A percentile compares a stretch with the other conserved stretches of the same genome.
These are phyloP conservation scores for Junonia oenone DNA, from an alignment of 2,888 invertebrate genomes.

Conservation along the genomic window DNA sequence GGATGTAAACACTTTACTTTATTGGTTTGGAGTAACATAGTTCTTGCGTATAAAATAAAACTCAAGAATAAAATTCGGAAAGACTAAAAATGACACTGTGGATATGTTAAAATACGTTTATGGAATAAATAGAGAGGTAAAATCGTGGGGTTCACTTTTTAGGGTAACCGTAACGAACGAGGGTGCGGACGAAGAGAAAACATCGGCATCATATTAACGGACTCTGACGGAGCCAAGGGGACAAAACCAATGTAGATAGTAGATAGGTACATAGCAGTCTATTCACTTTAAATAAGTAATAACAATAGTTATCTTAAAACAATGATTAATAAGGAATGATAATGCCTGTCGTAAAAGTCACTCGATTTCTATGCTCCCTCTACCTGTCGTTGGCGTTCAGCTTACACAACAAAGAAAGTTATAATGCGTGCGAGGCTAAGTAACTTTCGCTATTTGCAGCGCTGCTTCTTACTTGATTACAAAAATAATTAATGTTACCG, in stretches of 20 bases:
- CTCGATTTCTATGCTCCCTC: conserved; percentile 74
- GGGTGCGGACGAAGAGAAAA: conserved; percentile 68
- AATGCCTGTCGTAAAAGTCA: conserved; percentile 52
- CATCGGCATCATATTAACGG: conserved; percentile 57
- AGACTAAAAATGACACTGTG: not conserved
- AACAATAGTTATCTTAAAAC: conserved; percentile 37
- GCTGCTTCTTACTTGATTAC: conserved; percentile 23
- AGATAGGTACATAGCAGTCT: conserved; percentile 13
- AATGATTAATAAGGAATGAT: conserved; percentile 35
- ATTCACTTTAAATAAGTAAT: conserved; percentile 16
- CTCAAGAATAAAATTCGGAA: not conserved
- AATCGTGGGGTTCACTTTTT: conserved; percentile 39
- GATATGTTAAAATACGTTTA: conserved; percentile 17
- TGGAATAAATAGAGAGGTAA: conserved; percentile 22
- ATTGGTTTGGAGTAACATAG: not conserved
- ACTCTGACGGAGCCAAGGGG: conserved; percentile 40
- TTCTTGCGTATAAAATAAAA: not conserved
- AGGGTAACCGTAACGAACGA: conserved; percentile 61
- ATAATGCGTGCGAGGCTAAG: conserved; percentile 63
- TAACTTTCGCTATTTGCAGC: conserved; percentile 74
- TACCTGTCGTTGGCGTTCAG: conserved; percentile 64
- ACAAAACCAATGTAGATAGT: conserved; percentile 28
- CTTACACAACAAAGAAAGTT: conserved; percentile 79
- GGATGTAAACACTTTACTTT: not conserved
- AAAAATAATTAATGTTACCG: conserved; percentile 10